These are phyloP conservation scores for Hemithea aestivaria DNA, from an alignment of 2,888 invertebrate species.

Conservation along the genomic window DNA sequence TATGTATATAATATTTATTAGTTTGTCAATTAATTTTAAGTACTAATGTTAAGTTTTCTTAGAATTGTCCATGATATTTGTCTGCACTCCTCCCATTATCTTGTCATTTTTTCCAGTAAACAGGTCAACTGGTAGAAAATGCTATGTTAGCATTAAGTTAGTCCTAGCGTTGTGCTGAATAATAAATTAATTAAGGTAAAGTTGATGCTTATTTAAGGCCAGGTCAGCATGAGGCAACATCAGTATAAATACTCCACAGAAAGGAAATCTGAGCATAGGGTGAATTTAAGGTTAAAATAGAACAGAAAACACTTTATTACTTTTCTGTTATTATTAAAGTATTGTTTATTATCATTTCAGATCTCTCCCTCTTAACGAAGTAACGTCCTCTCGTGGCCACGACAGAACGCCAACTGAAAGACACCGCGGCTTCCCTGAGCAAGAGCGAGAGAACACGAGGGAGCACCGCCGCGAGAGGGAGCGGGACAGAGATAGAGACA, in stretches of 20 bases:
- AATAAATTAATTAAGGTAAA: no score
- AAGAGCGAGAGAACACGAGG: conserved; percentile 53
- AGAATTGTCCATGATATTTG: no score
- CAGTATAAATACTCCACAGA: conserved; percentile 70
- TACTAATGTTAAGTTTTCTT: no score
- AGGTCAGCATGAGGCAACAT: conserved; percentile 70
- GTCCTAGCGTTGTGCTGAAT: no score
- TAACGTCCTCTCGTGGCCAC: conserved; percentile 57
- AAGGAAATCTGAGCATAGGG: conserved; percentile 71
- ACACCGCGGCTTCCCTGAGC: conserved; percentile 58
- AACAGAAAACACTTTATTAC: no score
- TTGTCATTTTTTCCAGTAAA: no score
- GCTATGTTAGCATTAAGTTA: no score
- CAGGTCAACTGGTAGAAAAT: no score
- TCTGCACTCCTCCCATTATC: no score
- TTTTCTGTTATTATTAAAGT: neutral
- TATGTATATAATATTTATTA: no score
- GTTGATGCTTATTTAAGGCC: conserved; percentile 70
- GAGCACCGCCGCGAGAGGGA: conserved; percentile 67
- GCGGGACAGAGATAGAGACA: conserved; percentile 40
- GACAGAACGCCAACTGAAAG: conserved; percentile 70
- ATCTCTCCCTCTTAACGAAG: conserved; percentile 68
- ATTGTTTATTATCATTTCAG: conserved; percentile 35
- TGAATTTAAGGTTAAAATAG: conserved; percentile 62
- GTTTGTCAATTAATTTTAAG: no score